Conservation (phyloP, 1,140 invertebrate species). For the Drosophila prosaltans region DNA sequence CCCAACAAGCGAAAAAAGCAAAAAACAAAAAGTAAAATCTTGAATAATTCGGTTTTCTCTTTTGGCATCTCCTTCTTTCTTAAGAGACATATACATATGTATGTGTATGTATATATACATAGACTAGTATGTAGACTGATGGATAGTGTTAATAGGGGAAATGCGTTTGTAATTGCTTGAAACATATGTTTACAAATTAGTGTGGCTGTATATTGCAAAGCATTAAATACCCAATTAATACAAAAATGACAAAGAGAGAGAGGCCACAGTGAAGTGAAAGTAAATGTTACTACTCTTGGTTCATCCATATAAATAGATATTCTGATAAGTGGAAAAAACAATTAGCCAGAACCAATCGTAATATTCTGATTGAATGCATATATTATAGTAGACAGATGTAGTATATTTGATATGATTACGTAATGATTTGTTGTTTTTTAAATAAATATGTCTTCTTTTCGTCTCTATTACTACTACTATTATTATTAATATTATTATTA, state of each 20-base stretch:
- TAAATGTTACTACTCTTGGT: no score
- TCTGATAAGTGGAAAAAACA: no score
- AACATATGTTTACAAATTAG: neutral
- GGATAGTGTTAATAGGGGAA: neutral
- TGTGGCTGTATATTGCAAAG: conserved; percentile 1
- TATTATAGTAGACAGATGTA: no score
- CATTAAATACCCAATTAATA: neutral
- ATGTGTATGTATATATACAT: no score
- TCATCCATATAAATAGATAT: no score
- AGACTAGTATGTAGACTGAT: no score
- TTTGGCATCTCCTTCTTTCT: neutral
- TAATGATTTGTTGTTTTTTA: neutral
- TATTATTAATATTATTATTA: neutral
- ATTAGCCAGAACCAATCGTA: no score
- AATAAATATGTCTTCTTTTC: neutral
- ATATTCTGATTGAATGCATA: no score
- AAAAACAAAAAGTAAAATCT: neutral
- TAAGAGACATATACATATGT: no score
- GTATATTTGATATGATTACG: no score
- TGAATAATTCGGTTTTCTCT: neutral
- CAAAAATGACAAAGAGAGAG: no score
- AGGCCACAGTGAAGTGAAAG: no score
- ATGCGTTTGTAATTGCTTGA: neutral
- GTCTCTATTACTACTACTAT: neutral
- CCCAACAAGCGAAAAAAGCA: conserved; percentile 25